Conservation (phyloP, 2,113 vertebrate genomes). For the Rhadina sibilatrix region DNA sequence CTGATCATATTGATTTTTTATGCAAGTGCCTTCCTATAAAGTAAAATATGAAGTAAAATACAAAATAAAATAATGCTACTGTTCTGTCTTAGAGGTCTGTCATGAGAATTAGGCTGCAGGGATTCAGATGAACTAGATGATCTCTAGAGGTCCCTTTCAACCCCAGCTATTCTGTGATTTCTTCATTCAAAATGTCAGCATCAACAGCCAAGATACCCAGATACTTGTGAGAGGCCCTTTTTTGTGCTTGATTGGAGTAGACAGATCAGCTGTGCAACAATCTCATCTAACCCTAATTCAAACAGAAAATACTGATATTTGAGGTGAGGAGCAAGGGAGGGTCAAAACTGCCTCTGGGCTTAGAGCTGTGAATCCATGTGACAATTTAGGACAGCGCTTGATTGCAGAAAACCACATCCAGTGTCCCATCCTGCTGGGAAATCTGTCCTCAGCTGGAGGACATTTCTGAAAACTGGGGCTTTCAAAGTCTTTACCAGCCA, state of each 20-base stretch:
- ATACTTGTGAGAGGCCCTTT: background rate
- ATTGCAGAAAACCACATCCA: background rate
- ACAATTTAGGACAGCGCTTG: background rate
- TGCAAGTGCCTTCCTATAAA: background rate
- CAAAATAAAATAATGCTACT: background rate
- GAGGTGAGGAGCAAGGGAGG: background rate
- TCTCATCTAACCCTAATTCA: background rate
- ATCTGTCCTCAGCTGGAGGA: background rate
- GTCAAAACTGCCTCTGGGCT: background rate
- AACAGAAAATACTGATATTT: background rate
- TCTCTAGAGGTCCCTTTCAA: background rate
- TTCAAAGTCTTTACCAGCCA: background rate
- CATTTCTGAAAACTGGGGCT: background rate
- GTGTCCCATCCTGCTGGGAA: background rate
- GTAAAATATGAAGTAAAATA: background rate
- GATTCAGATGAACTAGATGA: background rate
- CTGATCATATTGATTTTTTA: background rate
- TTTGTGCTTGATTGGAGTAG: background rate
- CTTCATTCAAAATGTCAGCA: background rate
- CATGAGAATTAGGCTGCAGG: background rate
- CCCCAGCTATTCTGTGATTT: background rate
- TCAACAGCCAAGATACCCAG: background rate
- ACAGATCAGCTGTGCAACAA: background rate
- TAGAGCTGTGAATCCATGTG: accelerated
- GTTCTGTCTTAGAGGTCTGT: background rate